Evolutionary conservation across 2,797 vertebrate species (phyloP).

Genomic region (Darevskia nairensis): DNA sequence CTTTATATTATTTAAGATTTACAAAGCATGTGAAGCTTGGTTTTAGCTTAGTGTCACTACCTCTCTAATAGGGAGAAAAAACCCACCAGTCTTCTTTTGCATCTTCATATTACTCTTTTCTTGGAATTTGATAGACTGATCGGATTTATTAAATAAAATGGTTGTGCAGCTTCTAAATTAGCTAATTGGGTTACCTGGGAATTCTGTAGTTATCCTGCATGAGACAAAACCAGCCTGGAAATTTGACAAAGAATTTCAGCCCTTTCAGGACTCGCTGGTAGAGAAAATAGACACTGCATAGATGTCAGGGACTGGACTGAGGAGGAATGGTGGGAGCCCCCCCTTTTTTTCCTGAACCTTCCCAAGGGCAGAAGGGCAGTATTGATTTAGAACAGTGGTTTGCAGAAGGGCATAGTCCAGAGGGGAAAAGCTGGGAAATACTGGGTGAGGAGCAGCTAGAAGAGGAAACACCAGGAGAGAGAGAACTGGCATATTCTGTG

Average conservation of each 20-base stretch:
- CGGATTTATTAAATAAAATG: neutral
- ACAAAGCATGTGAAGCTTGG: conserved; percentile 32
- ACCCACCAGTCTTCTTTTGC: neutral
- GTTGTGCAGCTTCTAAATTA: neutral
- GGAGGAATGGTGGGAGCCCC: too few species aligned
- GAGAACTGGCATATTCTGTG: too few species aligned
- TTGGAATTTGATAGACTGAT: neutral
- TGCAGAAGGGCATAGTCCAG: too few species aligned
- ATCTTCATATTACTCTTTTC: neutral
- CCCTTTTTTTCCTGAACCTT: too few species aligned
- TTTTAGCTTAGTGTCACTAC: neutral
- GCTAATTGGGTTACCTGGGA: neutral
- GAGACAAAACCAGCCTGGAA: neutral
- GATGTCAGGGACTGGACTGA: too few species aligned
- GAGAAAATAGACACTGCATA: too few species aligned
- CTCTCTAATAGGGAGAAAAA: neutral
- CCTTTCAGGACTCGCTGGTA: neutral
- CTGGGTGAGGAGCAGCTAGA: too few species aligned
- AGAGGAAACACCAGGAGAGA: too few species aligned
- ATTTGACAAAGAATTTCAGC: neutral
- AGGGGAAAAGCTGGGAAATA: too few species aligned
- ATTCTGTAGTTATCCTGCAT: neutral
- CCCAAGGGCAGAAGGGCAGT: too few species aligned
- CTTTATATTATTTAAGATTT: conserved; percentile 40
- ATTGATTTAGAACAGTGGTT: too few species aligned